phyloP scores from a whole-genome alignment of 2,113 vertebrate genomes.

The Candoia aspera region DNA sequence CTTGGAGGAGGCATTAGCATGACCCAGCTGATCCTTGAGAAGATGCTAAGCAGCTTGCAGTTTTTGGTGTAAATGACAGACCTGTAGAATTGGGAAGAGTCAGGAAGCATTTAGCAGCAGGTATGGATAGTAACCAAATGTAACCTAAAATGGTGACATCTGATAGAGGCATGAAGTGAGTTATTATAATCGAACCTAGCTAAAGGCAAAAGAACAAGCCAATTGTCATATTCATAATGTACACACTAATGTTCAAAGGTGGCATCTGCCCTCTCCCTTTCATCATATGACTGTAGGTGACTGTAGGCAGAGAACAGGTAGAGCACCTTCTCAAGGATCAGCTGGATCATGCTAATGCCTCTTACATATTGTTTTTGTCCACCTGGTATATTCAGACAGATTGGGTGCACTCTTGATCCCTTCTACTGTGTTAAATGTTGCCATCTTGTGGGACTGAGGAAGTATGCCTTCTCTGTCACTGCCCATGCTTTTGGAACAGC shows the following conservation, averaged over 20 bases:
- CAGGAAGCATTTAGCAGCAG: neutral
- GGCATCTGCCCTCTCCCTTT: neutral
- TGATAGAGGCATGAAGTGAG: neutral
- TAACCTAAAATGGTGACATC: neutral
- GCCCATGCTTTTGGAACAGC: neutral
- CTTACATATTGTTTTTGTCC: neutral
- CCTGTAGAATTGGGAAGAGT: neutral
- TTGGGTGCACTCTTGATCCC: neutral
- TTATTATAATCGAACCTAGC: no score
- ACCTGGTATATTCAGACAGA: neutral
- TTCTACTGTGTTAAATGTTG: neutral
- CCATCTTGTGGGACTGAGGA: neutral
- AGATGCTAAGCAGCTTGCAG: neutral
- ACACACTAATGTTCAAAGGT: neutral
- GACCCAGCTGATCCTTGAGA: neutral
- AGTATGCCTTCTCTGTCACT: neutral
- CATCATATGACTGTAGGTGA: neutral
- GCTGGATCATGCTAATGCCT: neutral
- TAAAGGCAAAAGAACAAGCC: neutral
- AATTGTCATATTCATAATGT: neutral
- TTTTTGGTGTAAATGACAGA: neutral
- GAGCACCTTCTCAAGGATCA: neutral
- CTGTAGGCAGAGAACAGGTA: neutral
- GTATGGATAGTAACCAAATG: neutral
- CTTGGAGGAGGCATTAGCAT: neutral